Evolutionary conservation across 1,140 invertebrate species (phyloP).

Genomic region (Microplitis mediator): DNA sequence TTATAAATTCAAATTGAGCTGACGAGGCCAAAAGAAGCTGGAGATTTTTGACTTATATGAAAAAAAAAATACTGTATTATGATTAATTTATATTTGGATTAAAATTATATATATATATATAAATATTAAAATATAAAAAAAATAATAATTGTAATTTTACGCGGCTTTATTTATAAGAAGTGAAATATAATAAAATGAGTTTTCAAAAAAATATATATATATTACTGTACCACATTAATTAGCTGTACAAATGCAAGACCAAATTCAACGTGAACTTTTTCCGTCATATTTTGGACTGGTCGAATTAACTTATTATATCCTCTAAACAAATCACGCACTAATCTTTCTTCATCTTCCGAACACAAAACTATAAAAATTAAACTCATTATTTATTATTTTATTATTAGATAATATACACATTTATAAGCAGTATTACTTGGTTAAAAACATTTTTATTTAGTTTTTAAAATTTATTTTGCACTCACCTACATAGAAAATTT

Average conservation of each 20-base stretch:
- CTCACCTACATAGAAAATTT: too few relatives aligned
- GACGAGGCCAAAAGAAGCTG: too few relatives aligned
- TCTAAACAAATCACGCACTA: constrained; percentile 95
- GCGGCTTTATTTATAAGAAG: constrained; percentile 17
- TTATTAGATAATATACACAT: background rate
- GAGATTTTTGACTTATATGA: too few relatives aligned
- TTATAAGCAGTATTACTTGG: background rate
- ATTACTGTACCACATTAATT: constrained; percentile 88
- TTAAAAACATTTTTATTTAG: too few relatives aligned
- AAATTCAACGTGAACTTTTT: constrained; percentile 95
- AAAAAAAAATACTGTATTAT: too few relatives aligned
- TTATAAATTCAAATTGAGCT: too few relatives aligned
- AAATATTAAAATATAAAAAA: too few relatives aligned
- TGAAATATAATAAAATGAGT: constrained; percentile 25
- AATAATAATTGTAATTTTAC: too few relatives aligned
- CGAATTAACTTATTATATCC: constrained; percentile 99
- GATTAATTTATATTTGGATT: too few relatives aligned
- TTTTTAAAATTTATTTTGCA: too few relatives aligned
- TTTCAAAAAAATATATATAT: constrained; percentile 6
- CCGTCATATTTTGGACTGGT: constrained; percentile 96
- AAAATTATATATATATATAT: too few relatives aligned
- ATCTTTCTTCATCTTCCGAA: constrained; percentile 93
- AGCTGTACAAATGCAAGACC: constrained; percentile 97
- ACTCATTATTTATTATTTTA: background rate
- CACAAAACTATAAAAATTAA: constrained; percentile 65